These are phyloP conservation scores for Betta splendens DNA, from an alignment of 2,797 vertebrate species.

Conservation along the genomic window DNA sequence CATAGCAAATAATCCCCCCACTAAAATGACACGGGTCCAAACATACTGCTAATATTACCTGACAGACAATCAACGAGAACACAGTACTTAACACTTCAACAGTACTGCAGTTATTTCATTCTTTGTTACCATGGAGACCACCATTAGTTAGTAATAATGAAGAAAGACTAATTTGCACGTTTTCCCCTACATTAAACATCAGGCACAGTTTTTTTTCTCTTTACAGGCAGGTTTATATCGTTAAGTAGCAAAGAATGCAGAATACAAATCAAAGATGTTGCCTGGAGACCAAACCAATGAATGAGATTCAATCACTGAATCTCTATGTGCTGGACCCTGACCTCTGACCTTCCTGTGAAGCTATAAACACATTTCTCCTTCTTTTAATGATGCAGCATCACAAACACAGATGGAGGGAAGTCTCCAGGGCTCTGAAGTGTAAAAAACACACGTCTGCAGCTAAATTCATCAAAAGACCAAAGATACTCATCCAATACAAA, in stretches of 20 bases:
- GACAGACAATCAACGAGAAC: slow-evolving; percentile 1
- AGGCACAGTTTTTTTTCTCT: neutral
- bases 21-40: slow-evolving; percentile 6
- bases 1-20: neutral
- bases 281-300: slow-evolving; percentile 18
- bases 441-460: slow-evolving; percentile 15
- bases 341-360: slow-evolving; percentile 20
- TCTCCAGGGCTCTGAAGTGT: slow-evolving; percentile 15
- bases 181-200: slow-evolving; percentile 14
- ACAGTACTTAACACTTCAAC: neutral
- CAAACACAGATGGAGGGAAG: slow-evolving; percentile 17
- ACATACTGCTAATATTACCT: too few relatives aligned
- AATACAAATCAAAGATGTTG: slow-evolving; percentile 15
- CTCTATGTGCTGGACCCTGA: slow-evolving; percentile 24
- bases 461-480: slow-evolving; percentile 35
- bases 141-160: neutral
- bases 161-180: slow-evolving; percentile 18
- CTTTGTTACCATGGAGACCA: slow-evolving; percentile 35
- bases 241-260: slow-evolving; percentile 7
- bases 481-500: slow-evolving; percentile 33
- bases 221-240: slow-evolving; percentile 12
- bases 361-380: slow-evolving; percentile 25
- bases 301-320: slow-evolving; percentile 28
- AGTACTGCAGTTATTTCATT: slow-evolving; percentile 6
- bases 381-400: slow-evolving; percentile 11